phyloP scores from a whole-genome alignment of 2,113 vertebrate species.

The Marmota monax region DNA sequence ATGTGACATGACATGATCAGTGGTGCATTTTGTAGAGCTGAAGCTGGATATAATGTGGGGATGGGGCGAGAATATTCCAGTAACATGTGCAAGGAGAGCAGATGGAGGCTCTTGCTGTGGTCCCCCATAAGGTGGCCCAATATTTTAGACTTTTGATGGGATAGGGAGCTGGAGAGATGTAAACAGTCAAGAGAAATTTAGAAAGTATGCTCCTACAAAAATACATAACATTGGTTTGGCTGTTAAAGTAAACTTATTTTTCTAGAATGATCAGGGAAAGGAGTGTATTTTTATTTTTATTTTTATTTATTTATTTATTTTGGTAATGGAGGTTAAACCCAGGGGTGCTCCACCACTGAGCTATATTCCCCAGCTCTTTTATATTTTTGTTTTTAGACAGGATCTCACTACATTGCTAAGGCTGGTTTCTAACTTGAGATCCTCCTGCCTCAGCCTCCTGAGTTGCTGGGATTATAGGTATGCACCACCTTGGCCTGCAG shows the following conservation, averaged over 20 bases:
- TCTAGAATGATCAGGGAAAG: neutral
- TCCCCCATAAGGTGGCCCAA: fast-evolving
- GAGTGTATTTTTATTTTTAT: no score
- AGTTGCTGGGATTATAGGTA: no score
- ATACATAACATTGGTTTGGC: neutral
- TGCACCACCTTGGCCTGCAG: no score
- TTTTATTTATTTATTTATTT: no score
- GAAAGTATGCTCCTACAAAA: neutral
- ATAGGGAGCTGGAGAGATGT: neutral
- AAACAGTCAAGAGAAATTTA: neutral
- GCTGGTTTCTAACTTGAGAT: no score
- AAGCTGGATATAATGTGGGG: neutral
- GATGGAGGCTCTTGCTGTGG: neutral
- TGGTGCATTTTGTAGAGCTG: neutral
- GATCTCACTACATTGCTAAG: no score
- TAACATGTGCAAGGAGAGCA: neutral
- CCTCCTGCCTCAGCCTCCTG: no score
- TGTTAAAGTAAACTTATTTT: neutral
- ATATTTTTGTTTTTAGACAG: no score
- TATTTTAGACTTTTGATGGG: neutral
- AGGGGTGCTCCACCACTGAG: no score
- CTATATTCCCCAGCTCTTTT: no score
- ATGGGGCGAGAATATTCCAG: neutral
- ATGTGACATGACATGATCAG: neutral
- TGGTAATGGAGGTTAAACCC: no score